Evolutionary conservation across 2,113 vertebrate genomes (phyloP).

Genomic region (Pseudolaguvia tuberculata): DNA sequence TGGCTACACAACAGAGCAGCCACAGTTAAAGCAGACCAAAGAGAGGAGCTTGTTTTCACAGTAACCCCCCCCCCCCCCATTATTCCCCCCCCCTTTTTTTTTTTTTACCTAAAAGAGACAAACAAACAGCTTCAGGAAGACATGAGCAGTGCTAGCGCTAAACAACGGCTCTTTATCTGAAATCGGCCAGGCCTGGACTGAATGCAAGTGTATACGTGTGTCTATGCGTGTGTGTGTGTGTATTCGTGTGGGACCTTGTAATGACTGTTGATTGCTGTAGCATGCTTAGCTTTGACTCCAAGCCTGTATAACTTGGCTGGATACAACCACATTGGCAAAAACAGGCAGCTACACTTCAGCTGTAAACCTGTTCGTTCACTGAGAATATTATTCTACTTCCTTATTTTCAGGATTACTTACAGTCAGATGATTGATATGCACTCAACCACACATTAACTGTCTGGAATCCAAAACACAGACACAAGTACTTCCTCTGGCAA

Average conservation of each 20-base stretch:
- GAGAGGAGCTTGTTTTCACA: constrained; percentile 64
- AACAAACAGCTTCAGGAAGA: constrained; percentile 70
- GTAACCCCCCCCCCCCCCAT: constrained; percentile 27
- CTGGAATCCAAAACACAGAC: background rate
- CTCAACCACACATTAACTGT: background rate
- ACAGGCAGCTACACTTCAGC: constrained; percentile 3
- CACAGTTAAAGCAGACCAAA: constrained; percentile 65
- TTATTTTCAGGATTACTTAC: background rate
- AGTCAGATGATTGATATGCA: background rate
- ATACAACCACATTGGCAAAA: constrained; percentile 4
- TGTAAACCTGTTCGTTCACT: background rate
- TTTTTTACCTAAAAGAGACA: constrained; percentile 58
- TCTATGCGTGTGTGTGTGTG: constrained; percentile 15
- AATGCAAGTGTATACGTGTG: constrained; percentile 47
- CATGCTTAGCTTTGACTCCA: constrained; percentile 45
- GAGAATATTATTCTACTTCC: background rate
- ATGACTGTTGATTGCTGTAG: constrained; percentile 59
- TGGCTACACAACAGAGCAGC: constrained; percentile 61
- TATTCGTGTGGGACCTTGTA: constrained; percentile 42
- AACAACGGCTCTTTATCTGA: constrained; percentile 82
- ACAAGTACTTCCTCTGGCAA: background rate
- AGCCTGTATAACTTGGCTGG: background rate
- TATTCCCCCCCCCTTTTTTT: constrained; percentile 47
- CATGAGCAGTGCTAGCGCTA: constrained; percentile 64
- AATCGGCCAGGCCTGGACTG: constrained; percentile 77